Percentiles rank a stretch among this genome's conserved stretches.
These are phyloP conservation scores for Myrmophylax atrothorax DNA, from an alignment of 2,113 vertebrate species.

Conservation along the genomic window DNA sequence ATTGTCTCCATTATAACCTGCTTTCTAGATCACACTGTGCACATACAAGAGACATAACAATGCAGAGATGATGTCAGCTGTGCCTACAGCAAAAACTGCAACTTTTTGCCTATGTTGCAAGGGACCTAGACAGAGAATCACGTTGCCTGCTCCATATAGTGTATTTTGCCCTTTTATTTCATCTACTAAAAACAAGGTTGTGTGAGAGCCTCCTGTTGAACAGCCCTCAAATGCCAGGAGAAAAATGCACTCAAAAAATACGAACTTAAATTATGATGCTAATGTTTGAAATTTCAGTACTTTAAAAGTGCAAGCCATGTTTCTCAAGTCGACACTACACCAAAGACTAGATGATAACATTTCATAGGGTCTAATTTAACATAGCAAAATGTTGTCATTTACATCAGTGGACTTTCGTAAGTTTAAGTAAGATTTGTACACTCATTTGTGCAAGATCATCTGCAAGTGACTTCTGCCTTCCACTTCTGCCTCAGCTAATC, in stretches of 20 bases:
- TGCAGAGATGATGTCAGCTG: constrained; percentile 57
- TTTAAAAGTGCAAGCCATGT: neutral
- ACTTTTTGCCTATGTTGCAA: constrained; percentile 41
- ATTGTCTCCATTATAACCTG: constrained; percentile 49
- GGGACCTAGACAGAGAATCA: constrained; percentile 9
- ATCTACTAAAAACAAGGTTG: neutral
- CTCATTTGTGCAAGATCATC: neutral
- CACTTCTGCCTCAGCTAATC: neutral
- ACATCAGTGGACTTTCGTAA: neutral
- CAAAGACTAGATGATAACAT: neutral
- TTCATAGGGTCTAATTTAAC: neutral
- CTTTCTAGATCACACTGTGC: constrained; percentile 55
- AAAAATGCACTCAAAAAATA: neutral
- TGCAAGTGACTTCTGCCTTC: neutral
- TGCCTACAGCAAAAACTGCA: constrained; percentile 48
- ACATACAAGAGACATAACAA: constrained; percentile 58
- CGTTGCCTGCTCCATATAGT: neutral
- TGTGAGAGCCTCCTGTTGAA: neutral
- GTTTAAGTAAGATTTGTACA: neutral
- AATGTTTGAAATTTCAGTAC: neutral
- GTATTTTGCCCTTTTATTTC: neutral
- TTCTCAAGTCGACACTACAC: neutral
- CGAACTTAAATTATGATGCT: neutral
- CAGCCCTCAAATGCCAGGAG: neutral
- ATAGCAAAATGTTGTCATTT: neutral